A percentile compares a stretch with the other conserved stretches of the same genome.
Evolutionary conservation across 2,888 invertebrate genomes (phyloP).

Genomic region (Halictus ligatus): DNA sequence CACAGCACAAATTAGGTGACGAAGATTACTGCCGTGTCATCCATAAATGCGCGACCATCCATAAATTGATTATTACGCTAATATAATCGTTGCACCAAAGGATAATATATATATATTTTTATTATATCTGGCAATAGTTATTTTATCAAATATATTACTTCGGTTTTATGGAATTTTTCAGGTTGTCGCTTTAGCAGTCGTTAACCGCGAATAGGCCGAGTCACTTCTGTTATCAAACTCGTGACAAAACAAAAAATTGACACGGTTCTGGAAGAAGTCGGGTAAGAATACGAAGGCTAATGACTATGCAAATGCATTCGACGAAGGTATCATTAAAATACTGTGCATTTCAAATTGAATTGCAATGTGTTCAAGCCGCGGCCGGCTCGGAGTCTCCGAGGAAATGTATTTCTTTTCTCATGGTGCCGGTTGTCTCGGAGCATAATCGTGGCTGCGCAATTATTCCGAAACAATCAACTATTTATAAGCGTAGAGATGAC

Average conservation of each 20-base stretch:
- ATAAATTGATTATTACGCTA: too few relatives aligned
- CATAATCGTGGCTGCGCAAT: slow-evolving; percentile 8
- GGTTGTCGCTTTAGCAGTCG: too few relatives aligned
- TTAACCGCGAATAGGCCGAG: too few relatives aligned
- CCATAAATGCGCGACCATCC: too few relatives aligned
- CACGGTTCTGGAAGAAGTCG: neutral
- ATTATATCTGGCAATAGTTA: too few relatives aligned
- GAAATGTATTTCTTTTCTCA: neutral
- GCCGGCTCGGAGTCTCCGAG: neutral
- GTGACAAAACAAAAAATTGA: neutral
- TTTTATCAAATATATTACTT: too few relatives aligned
- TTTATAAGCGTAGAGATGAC: slow-evolving; percentile 18
- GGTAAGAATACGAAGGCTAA: neutral
- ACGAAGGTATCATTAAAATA: neutral
- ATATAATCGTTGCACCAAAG: too few relatives aligned
- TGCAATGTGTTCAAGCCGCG: neutral
- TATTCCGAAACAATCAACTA: slow-evolving; percentile 18
- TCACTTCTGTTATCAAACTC: neutral
- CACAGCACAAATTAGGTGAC: too few relatives aligned
- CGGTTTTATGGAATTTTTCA: too few relatives aligned
- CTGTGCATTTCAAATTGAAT: neutral
- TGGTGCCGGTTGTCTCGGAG: neutral
- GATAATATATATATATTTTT: too few relatives aligned
- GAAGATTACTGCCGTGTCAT: too few relatives aligned
- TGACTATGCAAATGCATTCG: neutral